Evolutionary conservation across 2,113 vertebrate species (phyloP).

Genomic region (Myodes glareolus): DNA sequence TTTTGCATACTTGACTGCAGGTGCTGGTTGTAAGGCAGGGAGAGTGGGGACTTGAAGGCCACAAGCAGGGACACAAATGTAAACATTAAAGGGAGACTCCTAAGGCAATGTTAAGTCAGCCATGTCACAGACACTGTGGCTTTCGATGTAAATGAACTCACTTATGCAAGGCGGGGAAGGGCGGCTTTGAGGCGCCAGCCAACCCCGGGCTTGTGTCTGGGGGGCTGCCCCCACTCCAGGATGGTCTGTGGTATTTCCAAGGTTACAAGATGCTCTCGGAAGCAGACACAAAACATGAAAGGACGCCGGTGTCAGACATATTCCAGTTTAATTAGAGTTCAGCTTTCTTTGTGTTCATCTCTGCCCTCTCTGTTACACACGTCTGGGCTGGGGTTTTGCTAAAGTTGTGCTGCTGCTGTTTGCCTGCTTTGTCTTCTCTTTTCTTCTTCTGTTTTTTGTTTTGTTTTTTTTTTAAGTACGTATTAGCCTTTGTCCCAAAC

Average conservation of each 20-base stretch:
- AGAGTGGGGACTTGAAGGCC: neutral
- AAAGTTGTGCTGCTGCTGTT: neutral
- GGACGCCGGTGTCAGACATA: neutral
- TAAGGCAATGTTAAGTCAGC: neutral
- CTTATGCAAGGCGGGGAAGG: neutral
- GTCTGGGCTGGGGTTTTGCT: neutral
- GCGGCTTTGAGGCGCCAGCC: neutral
- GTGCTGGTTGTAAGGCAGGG: neutral
- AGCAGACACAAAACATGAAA: neutral
- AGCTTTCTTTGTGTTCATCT: neutral
- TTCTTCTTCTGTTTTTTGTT: neutral
- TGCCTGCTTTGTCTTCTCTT: neutral
- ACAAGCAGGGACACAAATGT: neutral
- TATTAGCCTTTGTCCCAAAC: neutral
- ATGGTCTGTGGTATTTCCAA: neutral
- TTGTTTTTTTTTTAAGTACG: neutral
- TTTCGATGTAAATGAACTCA: neutral
- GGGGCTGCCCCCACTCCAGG: neutral
- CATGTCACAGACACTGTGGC: neutral
- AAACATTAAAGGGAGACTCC: neutral
- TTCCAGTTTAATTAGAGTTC: neutral
- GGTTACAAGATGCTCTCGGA: conserved; percentile 39
- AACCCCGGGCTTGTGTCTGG: neutral
- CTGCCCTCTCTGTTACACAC: neutral
- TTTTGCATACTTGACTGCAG: conserved; percentile 61